A percentile compares a stretch with the other conserved stretches of the same genome.
phyloP scores from a whole-genome alignment of 1,140 invertebrate species.

The Drosophila varians region DNA sequence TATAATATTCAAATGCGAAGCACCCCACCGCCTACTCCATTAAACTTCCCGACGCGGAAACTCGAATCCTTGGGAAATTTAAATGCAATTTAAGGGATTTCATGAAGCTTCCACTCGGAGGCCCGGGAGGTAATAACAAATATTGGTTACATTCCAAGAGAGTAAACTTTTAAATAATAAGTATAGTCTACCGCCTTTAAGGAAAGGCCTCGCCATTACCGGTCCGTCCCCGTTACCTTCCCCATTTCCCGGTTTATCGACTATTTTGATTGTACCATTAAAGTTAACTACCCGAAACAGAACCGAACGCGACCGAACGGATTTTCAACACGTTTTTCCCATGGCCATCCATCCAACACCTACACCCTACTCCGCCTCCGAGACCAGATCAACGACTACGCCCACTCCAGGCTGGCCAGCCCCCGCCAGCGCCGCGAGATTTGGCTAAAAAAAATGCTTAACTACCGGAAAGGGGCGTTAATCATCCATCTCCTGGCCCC shows the following conservation, averaged over 20 bases:
- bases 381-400: background rate
- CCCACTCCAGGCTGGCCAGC: background rate
- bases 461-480: slow-evolving; percentile 74
- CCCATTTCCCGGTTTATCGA: slow-evolving; percentile 25
- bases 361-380: background rate
- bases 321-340: slow-evolving; percentile 38
- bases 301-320: slow-evolving; percentile 8
- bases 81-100: slow-evolving; percentile 60
- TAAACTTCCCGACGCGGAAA: background rate
- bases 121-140: too few relatives aligned
- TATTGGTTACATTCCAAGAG: too few relatives aligned
- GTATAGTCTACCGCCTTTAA: too few relatives aligned
- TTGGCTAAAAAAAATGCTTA: slow-evolving; percentile 53
- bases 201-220: too few relatives aligned
- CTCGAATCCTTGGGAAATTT: slow-evolving; percentile 30
- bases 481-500: slow-evolving; percentile 32
- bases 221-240: slow-evolving; percentile 18
- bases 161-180: too few relatives aligned
- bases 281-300: slow-evolving; percentile 31
- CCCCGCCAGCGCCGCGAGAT: slow-evolving; percentile 32
- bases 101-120: slow-evolving; percentile 13
- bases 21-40: slow-evolving; percentile 9
- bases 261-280: slow-evolving; percentile 30
- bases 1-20: slow-evolving; percentile 73
- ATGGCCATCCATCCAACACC: slow-evolving; percentile 15